These are phyloP conservation scores for Leptoteleia sp. DNA, from an alignment of 1,140 invertebrate genomes.

Conservation along the genomic window DNA sequence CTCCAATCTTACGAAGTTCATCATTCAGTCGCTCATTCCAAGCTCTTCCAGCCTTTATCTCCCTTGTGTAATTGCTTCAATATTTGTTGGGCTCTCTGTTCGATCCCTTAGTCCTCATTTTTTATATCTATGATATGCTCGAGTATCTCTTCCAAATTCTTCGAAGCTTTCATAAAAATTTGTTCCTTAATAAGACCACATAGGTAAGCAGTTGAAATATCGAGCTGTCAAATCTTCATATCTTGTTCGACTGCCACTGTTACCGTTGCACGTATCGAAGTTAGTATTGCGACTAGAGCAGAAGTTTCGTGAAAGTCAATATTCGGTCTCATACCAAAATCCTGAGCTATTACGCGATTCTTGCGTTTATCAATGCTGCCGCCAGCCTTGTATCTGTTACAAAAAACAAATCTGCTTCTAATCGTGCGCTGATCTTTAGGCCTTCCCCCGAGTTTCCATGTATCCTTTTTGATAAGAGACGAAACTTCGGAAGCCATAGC, in stretches of 20 bases:
- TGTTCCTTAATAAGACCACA: background rate
- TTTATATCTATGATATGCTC: background rate
- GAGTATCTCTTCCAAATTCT: background rate
- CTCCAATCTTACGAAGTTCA: background rate
- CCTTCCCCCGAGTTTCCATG: slow-evolving; percentile 4
- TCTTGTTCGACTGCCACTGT: background rate
- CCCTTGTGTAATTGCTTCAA: background rate
- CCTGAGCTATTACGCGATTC: no score
- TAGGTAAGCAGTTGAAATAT: background rate
- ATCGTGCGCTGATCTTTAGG: background rate
- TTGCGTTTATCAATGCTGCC: background rate
- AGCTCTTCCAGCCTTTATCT: background rate
- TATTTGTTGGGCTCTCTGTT: background rate
- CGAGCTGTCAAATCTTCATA: background rate
- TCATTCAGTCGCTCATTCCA: background rate
- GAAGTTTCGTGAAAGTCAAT: background rate
- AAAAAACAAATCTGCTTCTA: slow-evolving; percentile 66
- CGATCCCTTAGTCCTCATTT: background rate
- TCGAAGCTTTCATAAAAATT: slow-evolving; percentile 5
- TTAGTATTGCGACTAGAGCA: background rate
- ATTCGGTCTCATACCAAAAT: background rate
- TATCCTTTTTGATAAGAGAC: slow-evolving; percentile 5
- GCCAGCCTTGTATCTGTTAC: background rate
- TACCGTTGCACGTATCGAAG: background rate
- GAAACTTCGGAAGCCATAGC: slow-evolving; percentile 10